Base-by-base conservation (phyloP, 2,113 vertebrate species). In the Syngnathus scovelli region DNA sequence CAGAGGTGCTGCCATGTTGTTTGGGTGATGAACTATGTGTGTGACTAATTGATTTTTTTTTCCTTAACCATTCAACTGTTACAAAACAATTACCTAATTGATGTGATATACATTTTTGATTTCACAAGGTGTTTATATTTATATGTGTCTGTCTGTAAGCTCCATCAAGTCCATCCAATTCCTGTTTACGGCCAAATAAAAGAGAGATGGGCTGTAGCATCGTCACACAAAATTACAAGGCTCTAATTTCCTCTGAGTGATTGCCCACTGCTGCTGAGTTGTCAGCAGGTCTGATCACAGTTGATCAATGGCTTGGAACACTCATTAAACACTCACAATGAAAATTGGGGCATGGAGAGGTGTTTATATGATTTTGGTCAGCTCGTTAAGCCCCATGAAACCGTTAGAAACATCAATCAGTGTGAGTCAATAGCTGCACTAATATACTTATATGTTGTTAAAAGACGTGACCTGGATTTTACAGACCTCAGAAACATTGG, bases 21-120 rank as follows among this genome's bases (percentile, higher is more conserved):
- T 63, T 60, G 48, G 62, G 66, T 58, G 64, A 78, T 67, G 63
- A 70, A 64, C 48, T 67, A 36, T 64, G n/a, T 54, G 52, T 72
- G 72, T 18, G 52, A 81, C 63, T 77, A 77, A 81, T 77, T 77
- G 37, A 64, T 72, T 1, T 71, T 43, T 58, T 19, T 52, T 52
- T n/a, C 13, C 58, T 56, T 33, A 43, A 78, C 67, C 60, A 68
- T 37, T 58, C 72, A 72, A 56, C 49, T 66, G 56, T 46, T 36
- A 56, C 8, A n/a, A n/a, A n/a, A n/a, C n/a, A 66, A 63, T 44
- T 36, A n/a, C 27, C 37, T 16, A 38, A 64, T 68, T 37, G 27
- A 39, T 23, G 3, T n/a, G 23, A 48, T 64, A 13, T 44, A 1
- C 44, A 46, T 70, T 18, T 65, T 70, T 44, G 21, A 51, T 67